phyloP scores from a whole-genome alignment of 2,113 vertebrate species.

The Nannobrachium achirus region DNA sequence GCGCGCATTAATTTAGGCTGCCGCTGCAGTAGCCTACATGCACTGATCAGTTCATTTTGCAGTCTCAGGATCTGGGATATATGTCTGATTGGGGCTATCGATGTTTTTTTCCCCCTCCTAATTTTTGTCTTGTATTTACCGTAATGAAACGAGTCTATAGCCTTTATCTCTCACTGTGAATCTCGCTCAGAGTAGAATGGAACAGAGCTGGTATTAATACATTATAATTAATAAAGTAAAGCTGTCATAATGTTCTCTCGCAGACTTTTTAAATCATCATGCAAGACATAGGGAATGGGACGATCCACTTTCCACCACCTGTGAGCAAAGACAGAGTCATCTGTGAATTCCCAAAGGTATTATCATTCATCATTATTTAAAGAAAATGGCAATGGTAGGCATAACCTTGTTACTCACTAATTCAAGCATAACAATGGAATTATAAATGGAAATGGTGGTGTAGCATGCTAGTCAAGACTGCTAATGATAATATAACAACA shows the following conservation, averaged over 20 bases:
- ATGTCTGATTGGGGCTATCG: too few relatives aligned
- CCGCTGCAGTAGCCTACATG: too few relatives aligned
- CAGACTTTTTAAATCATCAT: constrained; percentile 22
- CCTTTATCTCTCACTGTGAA: too few relatives aligned
- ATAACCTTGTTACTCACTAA: not conserved
- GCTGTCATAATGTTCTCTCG: constrained; percentile 9
- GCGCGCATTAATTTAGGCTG: too few relatives aligned
- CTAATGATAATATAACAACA: not conserved
- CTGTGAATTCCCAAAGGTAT: constrained; percentile 86
- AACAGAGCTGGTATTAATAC: not conserved
- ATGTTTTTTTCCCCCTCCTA: too few relatives aligned
- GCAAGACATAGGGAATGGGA: constrained; percentile 69
- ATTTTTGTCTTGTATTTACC: not conserved
- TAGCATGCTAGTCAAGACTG: not conserved
- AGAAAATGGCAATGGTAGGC: not conserved
- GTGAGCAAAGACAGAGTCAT: constrained; percentile 85
- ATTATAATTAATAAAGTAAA: not conserved
- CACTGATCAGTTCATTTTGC: too few relatives aligned
- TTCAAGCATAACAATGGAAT: not conserved
- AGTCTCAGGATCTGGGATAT: too few relatives aligned
- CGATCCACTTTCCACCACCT: constrained; percentile 68
- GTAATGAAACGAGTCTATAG: not conserved
- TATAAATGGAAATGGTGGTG: too few relatives aligned
- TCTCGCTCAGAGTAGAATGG: not conserved
- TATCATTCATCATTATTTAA: not conserved